phyloP scores from a whole-genome alignment of 2,797 vertebrate species.

The Sebastes reedi region DNA sequence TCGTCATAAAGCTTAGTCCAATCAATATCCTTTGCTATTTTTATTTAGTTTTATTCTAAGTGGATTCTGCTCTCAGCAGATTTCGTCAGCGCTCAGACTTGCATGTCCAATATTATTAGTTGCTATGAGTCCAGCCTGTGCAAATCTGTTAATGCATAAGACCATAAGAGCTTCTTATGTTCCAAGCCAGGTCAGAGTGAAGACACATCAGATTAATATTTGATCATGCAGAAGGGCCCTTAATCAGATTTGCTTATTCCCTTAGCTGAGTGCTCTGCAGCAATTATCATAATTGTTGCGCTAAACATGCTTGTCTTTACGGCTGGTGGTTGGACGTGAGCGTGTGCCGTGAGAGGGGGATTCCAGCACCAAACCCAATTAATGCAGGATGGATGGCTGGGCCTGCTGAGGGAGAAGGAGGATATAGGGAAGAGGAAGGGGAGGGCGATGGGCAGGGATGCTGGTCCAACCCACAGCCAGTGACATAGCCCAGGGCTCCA shows the following conservation, averaged over 20 bases:
- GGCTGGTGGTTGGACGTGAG: conserved; percentile 82
- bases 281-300: conserved; percentile 99
- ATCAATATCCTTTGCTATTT: conserved; percentile 79
- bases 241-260: conserved; percentile 97
- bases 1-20: conserved; percentile 72
- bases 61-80: conserved; percentile 87
- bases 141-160: conserved; percentile 98
- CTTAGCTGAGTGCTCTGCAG: conserved; percentile 90
- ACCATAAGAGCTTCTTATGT: conserved; percentile 94
- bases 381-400: conserved; percentile 91
- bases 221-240: conserved; percentile 94
- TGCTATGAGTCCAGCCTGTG: conserved; percentile 90
- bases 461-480: conserved; percentile 46
- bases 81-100: conserved; percentile 84
- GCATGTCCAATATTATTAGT: conserved; percentile 92
- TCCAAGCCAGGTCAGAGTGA: conserved; percentile 89
- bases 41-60: conserved; percentile 90
- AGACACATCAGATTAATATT: conserved; percentile 98
- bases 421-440: conserved; percentile 61
- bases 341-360: conserved; percentile 82
- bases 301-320: conserved; percentile 94
- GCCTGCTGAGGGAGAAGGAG: conserved; percentile 78
- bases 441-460: conserved; percentile 35
- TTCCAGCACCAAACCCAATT: conserved; percentile 93
- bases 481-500: conserved; percentile 63